Evolutionary conservation across 2,797 vertebrate genomes (phyloP).

Genomic region (Pseudomugil tenellus): DNA sequence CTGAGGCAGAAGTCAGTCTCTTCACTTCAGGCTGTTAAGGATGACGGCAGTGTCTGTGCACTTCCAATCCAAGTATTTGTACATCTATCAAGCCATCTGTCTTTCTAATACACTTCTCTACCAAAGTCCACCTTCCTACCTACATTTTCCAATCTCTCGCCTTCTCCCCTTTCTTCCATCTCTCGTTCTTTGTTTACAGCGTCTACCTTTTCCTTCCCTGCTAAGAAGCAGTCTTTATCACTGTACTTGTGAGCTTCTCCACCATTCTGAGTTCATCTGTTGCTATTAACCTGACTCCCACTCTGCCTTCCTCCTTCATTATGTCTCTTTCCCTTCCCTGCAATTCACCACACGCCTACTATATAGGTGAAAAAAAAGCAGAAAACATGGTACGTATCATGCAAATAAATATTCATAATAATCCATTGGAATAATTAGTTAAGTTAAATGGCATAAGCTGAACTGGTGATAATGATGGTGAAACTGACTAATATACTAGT

Average conservation of each 20-base stretch:
- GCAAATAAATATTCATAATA: conserved; percentile 10
- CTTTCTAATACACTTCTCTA: conserved; percentile 12
- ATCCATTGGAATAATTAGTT: conserved; percentile 19
- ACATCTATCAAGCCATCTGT: conserved; percentile 22
- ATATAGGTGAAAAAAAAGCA: not conserved
- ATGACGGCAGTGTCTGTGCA: conserved; percentile 31
- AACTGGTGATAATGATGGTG: conserved; percentile 20
- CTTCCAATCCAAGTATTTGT: conserved; percentile 25
- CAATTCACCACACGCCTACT: not conserved
- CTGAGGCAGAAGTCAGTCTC: conserved; percentile 58
- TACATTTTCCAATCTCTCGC: conserved; percentile 22
- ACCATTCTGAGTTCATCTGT: conserved; percentile 2
- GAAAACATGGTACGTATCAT: not conserved
- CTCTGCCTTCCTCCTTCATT: not conserved
- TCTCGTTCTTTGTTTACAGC: conserved; percentile 32
- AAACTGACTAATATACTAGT: conserved; percentile 12
- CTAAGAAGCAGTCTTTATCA: conserved; percentile 45
- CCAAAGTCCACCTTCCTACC: not conserved
- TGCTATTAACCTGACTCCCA: conserved; percentile 21
- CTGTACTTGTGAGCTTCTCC: conserved; percentile 10
- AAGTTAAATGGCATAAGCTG: conserved; percentile 10
- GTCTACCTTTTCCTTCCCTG: conserved; percentile 11
- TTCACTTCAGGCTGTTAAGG: conserved; percentile 34
- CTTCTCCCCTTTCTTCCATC: not conserved
- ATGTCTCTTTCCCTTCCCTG: conserved; percentile 9